A percentile compares a stretch with the other conserved stretches of the same genome.
Evolutionary conservation across 2,113 vertebrate species (phyloP).

Genomic region (Apodemus sylvaticus): DNA sequence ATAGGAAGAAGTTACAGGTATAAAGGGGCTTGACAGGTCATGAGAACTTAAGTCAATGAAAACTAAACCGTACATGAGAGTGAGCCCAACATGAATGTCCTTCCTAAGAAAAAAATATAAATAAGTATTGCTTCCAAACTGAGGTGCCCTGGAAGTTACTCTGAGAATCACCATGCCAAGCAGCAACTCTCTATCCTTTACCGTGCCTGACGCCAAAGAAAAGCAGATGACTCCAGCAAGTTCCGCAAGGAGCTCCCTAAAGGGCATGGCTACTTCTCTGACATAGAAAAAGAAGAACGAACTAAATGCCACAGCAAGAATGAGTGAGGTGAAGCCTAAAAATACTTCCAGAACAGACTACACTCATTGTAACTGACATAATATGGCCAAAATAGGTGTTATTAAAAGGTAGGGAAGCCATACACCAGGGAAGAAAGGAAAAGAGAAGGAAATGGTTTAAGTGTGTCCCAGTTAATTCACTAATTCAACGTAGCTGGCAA

Average conservation of each 20-base stretch:
- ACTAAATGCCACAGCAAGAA: neutral
- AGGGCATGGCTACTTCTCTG: neutral
- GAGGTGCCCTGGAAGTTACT: neutral
- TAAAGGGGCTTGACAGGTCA: neutral
- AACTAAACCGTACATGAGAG: neutral
- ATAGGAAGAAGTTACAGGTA: conserved; percentile 25
- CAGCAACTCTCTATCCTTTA: conserved; percentile 4
- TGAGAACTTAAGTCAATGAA: neutral
- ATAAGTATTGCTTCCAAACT: conserved; percentile 8
- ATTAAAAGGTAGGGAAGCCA: conserved; percentile 4
- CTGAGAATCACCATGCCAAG: conserved; percentile 42
- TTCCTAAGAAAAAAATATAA: conserved; percentile 39
- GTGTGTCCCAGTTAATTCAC: neutral
- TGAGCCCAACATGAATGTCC: conserved; percentile 27
- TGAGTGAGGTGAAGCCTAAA: conserved; percentile 36
- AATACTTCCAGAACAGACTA: neutral
- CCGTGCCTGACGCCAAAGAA: neutral
- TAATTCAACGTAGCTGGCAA: neutral
- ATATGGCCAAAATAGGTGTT: conserved; percentile 1
- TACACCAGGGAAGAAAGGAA: neutral
- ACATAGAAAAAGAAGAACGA: neutral
- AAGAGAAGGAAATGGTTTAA: conserved; percentile 6
- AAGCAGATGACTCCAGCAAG: neutral
- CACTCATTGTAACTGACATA: conserved; percentile 18
- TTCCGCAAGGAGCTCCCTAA: neutral